Evolutionary conservation across 2,888 invertebrate genomes (phyloP), one percentile per base, ranked within the genome.

Genomic region (Cyaniris semiargus): DNA sequence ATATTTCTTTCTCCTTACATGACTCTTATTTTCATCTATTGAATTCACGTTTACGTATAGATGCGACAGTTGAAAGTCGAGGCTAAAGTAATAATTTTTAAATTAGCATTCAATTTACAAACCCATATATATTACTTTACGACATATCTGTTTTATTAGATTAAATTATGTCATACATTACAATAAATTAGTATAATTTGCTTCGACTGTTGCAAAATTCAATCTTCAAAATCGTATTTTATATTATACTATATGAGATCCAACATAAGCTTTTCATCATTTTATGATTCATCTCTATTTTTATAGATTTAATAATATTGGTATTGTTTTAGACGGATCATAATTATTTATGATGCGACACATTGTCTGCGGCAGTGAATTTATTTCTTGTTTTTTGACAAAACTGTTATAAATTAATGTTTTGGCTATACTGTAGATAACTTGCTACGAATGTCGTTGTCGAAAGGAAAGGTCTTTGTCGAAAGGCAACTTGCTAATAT

Each of bases 101-200:
- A 66, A 27, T 66, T 66, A 27, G 66, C 27, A 66, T 66, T 66
- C 15, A 23, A 66, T 31, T 66, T 66, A 66, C 18, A 27, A 66
- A 66, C 15, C 66, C 6, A 66, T 66, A 31, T 66, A 31, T 66
- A 27, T 66, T 66, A 66, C 66, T 66, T 18, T 31, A 31, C 66
- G 66, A 66, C 27, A 66, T 23, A 66, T 66, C 13, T 31, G 13
- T 60, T 60, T 60, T 60, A 23, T 60, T 23, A 60, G 60, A 60
- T 23, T 66, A 66, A 27, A 66, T 66, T 27, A 66, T 66, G 15
- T 66, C 66, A 66, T 66, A 66, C 23, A 66, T 66, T 31, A 66
- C 18, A 66, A 66, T 66, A 66, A 66, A 66, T 66, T 66, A 13
- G 23, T 10, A 27, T 58, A 58, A 23, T 60, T 60, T 10, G 60